Base-by-base conservation (phyloP, 2,888 invertebrate species). In the Eledone cirrhosa region DNA sequence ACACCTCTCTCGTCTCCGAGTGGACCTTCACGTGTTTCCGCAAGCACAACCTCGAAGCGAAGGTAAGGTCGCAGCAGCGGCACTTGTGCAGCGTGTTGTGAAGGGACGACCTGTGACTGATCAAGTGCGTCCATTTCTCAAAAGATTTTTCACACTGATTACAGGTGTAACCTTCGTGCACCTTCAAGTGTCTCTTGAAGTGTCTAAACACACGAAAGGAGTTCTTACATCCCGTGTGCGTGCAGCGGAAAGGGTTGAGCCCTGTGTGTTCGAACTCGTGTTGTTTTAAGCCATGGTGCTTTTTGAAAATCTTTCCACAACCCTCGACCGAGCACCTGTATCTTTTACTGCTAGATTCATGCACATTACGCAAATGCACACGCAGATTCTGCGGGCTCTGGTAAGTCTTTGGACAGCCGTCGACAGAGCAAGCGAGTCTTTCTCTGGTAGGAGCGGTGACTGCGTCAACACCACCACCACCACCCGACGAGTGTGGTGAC, bases 241-340 rank as follows among this genome's bases (percentile, higher is more conserved):
- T 77, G 78, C 87, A 88, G 29, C 86, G 86, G 81, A 69, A 81
- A 41, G 83, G 81, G 31, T 81, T 82, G 67, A 80, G 77, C 16
- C 82, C 77, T 8, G 80, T 29, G 75, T 84, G 83, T 31, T 83
- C 81, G 74, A 80, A 79, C 69, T 82, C 80, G 77, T 88, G 88
- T n/a, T 78, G 79, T 74, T 82, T 83, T 63, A 88, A 82, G 31
- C 85, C 86, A 29, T 85, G 85, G 82, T 87, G 86, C 77, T 88
- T 88, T 78, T 83, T 85, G 79, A 87, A 88, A 33, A 78, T 80
- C 77, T 83, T 82, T 11, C 75, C 81, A 83, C 88, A 88, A 2
- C 81, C 83, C 48, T 81, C 75, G 59, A 81, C 74, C 19, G 81
- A 79, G 80, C 88, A 88, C 86, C 87, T 80, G 7, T 84, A 83